Base-by-base conservation (phyloP, 1,140 invertebrate species). In the Danaus melanippus region DNA sequence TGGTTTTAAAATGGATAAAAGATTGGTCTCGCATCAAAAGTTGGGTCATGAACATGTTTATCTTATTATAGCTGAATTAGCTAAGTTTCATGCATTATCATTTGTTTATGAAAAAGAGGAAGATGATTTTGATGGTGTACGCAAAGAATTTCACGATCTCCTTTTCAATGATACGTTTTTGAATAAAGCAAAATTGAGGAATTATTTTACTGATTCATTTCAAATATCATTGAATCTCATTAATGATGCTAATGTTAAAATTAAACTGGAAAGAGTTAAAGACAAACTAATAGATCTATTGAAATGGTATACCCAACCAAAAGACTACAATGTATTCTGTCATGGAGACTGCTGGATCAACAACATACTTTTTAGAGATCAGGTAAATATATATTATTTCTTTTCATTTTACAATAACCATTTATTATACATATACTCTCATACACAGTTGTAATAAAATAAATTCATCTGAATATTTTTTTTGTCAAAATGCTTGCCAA, bases 321-420 rank as follows among this genome's bases (percentile, higher is more conserved):
- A 53, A 43, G 67, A 73, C 46, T 65, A 57, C 12, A 86, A 71
- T 52, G 79, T 84, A 8, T 66, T 86, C 43, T 86, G 83, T 52
- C 83, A 86, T 56, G 83, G 83, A 32, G 83, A 86, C 50, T 83
- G 70, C 55, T 86, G 80, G 83, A 68, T 80, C 4, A 86, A 82
- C 55, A 86, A 86, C 64, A 78, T 83, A 41, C 57, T 86, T 15
- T 78, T 82, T 53, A 79, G 79, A 53, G 51, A 71, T 17, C 49
- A 71, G 53, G 83, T 84, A 64, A 69, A 32, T 7, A 32, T 32
- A 70, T 66, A 12, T 9, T 53, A 12, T 21, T 61, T 40, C 56
- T 51, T 32, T 58, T 15, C 42, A 32, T 11, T 50, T 47, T 57
- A 12, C 12, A 42, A 32, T 7, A 7, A 3, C 6, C 21, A 32